Evolutionary conservation across 1,140 invertebrate genomes (phyloP), one percentile per base, ranked within the genome.

Genomic region (Leptopilina clavipes): DNA sequence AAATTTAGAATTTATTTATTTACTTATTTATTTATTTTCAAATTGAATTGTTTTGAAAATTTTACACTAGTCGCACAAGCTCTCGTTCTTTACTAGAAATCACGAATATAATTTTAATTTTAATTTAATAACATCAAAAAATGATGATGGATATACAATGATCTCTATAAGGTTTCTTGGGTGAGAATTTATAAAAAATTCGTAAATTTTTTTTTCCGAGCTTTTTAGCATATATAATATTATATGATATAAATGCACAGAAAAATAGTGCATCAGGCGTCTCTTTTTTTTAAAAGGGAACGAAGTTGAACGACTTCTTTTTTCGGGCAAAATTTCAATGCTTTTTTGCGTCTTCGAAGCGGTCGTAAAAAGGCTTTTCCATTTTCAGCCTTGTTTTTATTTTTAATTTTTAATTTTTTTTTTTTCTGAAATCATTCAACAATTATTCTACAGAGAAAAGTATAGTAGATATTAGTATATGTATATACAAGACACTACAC

Each of bases 401-500:
- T n/a, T n/a, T n/a, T n/a, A n/a, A n/a, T n/a, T n/a, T n/a, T n/a
- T n/a, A n/a, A 31, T 31, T 31, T 31, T 31, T 31, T 31, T 31
- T 31, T 31, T 40, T 40, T 52, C 75, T 82, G 12, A 81, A 84
- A 75, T 84, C 83, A 85, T 83, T 87, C 81, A 83, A 76, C 81
- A 77, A 82, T 88, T 88, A 84, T 86, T 84, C 87, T 89, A 88
- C 84, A 86, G 85, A 88, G 82, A 87, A 82, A 90, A 87, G 86
- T 89, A 88, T 89, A 88, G 77, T 84, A 86, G 83, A 88, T 87
- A 89, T 85, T 31, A 83, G 72, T 86, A 86, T 85, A 83, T 89
- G 75, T 89, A 90, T 90, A 90, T 90, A 90, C 87, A 90, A 90
- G 87, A 89, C 83, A 85, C 89, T 90, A 90, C 88, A 90, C 86